These are phyloP conservation scores for Listronotus oregonensis DNA, from an alignment of 1,140 invertebrate genomes.

Conservation along the genomic window DNA sequence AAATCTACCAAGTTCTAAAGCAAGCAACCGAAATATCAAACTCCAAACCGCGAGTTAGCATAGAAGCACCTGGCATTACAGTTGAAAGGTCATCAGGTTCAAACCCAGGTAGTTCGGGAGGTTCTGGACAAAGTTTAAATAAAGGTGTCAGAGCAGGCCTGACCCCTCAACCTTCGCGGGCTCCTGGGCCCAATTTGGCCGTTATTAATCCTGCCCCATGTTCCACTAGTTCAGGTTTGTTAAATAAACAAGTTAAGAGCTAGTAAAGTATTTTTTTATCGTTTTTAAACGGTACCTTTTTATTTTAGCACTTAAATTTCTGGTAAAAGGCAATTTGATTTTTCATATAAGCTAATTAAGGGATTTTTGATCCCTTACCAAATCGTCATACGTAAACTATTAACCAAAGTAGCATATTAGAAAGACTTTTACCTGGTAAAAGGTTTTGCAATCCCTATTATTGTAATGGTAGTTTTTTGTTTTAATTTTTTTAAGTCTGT, in stretches of 20 bases:
- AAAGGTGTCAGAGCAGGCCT: constrained; percentile 31
- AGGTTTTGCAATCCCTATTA: too few species aligned
- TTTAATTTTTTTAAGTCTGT: too few species aligned
- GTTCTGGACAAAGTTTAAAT: constrained; percentile 60
- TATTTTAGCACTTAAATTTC: too few species aligned
- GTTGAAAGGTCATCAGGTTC: constrained; percentile 54
- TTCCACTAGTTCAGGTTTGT: constrained; percentile 62
- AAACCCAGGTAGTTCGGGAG: constrained; percentile 58
- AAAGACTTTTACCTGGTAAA: too few species aligned
- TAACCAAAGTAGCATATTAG: too few species aligned
- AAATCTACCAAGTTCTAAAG: constrained; percentile 91
- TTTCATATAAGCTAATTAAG: too few species aligned
- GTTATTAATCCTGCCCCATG: constrained; percentile 62
- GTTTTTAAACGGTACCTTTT: too few species aligned
- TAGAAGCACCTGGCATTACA: constrained; percentile 52
- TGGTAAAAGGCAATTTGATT: constrained; percentile 15
- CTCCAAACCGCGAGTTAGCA: constrained; percentile 58
- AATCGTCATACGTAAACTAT: too few species aligned
- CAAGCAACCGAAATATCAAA: constrained; percentile 83
- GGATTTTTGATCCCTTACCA: too few species aligned
- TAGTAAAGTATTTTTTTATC: constrained; percentile 19
- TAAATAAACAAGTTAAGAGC: constrained; percentile 17
- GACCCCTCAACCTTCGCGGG: constrained; percentile 38
- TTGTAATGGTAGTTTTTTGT: too few species aligned
- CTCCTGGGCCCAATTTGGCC: constrained; percentile 58